Evolutionary conservation across 2,113 vertebrate species (phyloP).

Genomic region (Canis aureus): DNA sequence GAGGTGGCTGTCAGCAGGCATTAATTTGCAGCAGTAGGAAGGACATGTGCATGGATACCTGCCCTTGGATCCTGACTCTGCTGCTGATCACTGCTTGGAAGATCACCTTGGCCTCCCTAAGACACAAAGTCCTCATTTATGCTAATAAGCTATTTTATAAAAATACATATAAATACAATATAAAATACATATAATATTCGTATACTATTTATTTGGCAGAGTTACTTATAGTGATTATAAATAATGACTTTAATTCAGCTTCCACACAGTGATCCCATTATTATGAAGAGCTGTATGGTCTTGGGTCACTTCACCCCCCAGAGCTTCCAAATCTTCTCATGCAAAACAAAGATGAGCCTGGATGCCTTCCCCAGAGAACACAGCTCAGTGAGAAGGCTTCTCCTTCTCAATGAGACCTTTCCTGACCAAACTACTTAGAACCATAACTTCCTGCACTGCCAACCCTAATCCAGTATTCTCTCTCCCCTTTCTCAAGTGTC

Average conservation of each 20-base stretch:
- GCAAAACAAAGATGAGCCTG: neutral
- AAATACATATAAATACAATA: neutral
- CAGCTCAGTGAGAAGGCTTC: neutral
- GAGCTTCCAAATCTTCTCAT: neutral
- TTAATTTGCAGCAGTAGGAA: neutral
- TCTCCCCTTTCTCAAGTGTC: neutral
- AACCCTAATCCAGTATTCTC: neutral
- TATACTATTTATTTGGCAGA: neutral
- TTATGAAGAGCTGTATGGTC: neutral
- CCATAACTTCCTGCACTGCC: accelerated
- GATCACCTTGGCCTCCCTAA: neutral
- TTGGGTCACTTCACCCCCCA: neutral
- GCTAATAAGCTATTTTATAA: neutral
- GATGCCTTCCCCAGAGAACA: neutral
- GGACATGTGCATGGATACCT: accelerated
- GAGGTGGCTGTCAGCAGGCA: neutral
- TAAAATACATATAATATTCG: neutral
- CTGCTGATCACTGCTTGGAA: neutral
- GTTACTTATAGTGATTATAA: neutral
- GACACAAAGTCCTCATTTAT: neutral
- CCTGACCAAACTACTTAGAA: neutral
- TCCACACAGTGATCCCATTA: too few relatives aligned
- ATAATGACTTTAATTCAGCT: neutral
- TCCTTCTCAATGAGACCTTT: neutral
- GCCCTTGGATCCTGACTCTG: neutral